Evolutionary conservation across 2,797 vertebrate species (phyloP), one percentile per base, ranked within the genome.

Genomic region (Sus cebifrons): DNA sequence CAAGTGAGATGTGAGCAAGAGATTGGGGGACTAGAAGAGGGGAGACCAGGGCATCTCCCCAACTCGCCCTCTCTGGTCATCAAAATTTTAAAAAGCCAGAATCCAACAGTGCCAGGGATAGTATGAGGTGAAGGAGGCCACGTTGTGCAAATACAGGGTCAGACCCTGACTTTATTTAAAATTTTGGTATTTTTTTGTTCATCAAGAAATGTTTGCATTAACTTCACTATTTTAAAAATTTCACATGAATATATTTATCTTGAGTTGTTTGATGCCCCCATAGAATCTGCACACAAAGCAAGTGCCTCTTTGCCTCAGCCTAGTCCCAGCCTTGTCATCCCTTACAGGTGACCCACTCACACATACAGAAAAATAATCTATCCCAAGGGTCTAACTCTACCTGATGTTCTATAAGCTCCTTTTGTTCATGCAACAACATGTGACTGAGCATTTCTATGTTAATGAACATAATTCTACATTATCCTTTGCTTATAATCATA

Each of bases 71-170:
- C 40, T 79, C 71, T 32, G 75, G 15, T 4, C 11, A 83, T 79
- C 17, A 29, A 79, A 54, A 86, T 15, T 52, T 86, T 79, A 52
- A 89, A 58, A n/a, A 87, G 81, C 23, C 29, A 85, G 74, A 64
- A 15, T 67, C 36, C 67, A 75, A 4, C 13, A 14, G 8, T 18
- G 36, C 54, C 5, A 11, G n/a, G 49, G 70, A 60, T 54, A 60
- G 23, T 54, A 78, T n/a, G 17, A 83, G 21, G 2, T 25, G 11
- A 70, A 58, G 9, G 36, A 87, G 4, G n/a, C 44, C 6, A 49
- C 54, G 60, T 9, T 79, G 18, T 94, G n/a, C 20, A 90, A 81
- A 29, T 56, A 44, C 10, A 60, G 49, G 14, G 32, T 44, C 36
- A 91, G 64, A 27, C 78, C 20, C 29, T 25, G 25, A 87, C 56